These are phyloP conservation scores for Odontamblyopus lacepedii DNA, from an alignment of 2,797 vertebrate species.

Conservation along the genomic window DNA sequence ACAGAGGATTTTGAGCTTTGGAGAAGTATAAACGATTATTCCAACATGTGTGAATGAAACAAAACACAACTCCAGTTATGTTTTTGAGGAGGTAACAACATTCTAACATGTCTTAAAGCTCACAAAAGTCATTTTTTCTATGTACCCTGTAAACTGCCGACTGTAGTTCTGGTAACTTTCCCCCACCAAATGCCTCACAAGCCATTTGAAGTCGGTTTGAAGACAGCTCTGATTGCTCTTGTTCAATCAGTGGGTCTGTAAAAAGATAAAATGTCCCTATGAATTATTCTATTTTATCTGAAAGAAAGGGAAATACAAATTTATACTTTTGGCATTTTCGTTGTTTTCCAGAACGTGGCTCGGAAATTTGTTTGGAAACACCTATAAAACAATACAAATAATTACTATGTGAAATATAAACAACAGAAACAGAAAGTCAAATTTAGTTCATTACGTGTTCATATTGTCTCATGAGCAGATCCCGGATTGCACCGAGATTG, in stretches of 20 bases:
- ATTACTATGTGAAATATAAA: background rate
- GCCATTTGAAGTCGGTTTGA: constrained; percentile 78
- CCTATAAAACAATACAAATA: constrained; percentile 60
- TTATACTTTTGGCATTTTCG: constrained; percentile 66
- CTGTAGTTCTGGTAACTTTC: constrained; percentile 83
- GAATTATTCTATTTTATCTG: background rate
- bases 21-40: no score
- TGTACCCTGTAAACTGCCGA: constrained; percentile 81
- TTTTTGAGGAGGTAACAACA: no score
- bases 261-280: background rate
- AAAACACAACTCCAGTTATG: no score
- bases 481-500: constrained; percentile 85
- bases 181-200: constrained; percentile 82
- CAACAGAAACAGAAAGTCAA: background rate
- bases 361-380: constrained; percentile 75
- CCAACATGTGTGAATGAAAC: no score
- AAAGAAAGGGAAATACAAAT: constrained; percentile 23
- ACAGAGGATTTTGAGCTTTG: no score
- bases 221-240: constrained; percentile 78
- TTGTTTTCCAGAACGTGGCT: constrained; percentile 65
- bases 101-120: no score
- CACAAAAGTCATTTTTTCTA: no score
- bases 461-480: constrained; percentile 86
- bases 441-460: constrained; percentile 79
- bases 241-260: constrained; percentile 78